These are phyloP conservation scores for Chymomyza procnemis DNA, from an alignment of 2,888 invertebrate species.

Conservation along the genomic window DNA sequence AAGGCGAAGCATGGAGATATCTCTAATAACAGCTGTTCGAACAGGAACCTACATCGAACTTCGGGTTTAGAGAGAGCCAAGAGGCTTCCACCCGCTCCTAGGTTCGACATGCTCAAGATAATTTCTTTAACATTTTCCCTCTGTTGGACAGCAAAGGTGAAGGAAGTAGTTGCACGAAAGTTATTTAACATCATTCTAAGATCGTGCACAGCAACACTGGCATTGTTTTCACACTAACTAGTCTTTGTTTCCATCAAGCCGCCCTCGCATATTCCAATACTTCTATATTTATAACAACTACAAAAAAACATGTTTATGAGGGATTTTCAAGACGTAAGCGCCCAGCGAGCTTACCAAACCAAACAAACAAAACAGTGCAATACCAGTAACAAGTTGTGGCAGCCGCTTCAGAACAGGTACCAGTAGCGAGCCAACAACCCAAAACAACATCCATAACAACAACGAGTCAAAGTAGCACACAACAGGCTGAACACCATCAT, in stretches of 20 bases:
- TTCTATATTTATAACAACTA: background rate
- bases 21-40: too few relatives aligned
- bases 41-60: too few relatives aligned
- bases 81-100: too few relatives aligned
- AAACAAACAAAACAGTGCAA: conserved; percentile 14
- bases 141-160: too few relatives aligned
- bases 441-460: conserved; percentile 41
- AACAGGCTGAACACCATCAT: conserved; percentile 11
- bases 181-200: too few relatives aligned
- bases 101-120: too few relatives aligned
- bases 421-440: conserved; percentile 61
- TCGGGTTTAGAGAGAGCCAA: too few relatives aligned
- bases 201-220: too few relatives aligned
- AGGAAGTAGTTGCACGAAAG: too few relatives aligned
- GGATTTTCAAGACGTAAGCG: conserved; percentile 34
- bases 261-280: background rate
- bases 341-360: conserved; percentile 13
- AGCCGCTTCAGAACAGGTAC: conserved; percentile 71
- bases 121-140: too few relatives aligned
- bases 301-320: conserved; percentile 48
- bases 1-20: too few relatives aligned
- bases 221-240: background rate
- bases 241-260: conserved; percentile 11
- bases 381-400: conserved; percentile 32
- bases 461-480: conserved; percentile 26